Conservation (phyloP, 2,888 invertebrate genomes). For the Melanargia galathea region DNA sequence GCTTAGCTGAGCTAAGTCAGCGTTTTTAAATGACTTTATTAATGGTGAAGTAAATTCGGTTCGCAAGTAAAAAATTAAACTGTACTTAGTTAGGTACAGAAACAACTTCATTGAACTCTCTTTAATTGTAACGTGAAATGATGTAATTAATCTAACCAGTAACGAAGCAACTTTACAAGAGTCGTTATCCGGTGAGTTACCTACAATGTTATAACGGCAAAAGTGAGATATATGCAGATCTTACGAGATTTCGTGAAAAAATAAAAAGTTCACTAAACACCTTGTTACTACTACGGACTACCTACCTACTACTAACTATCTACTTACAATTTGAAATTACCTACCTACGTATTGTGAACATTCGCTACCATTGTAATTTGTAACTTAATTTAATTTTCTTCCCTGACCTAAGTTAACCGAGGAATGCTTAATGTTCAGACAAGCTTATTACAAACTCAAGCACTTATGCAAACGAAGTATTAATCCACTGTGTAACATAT, state of each 20-base stretch:
- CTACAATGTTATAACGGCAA: slow-evolving; percentile 34
- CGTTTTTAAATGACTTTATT: too few species aligned
- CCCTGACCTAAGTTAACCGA: background rate
- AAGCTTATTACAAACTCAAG: too few species aligned
- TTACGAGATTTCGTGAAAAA: slow-evolving; percentile 18
- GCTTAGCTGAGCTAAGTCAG: too few species aligned
- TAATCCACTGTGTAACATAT: too few species aligned
- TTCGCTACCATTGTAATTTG: too few species aligned
- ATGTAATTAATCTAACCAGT: slow-evolving; percentile 16
- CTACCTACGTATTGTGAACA: too few species aligned
- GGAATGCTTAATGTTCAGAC: too few species aligned
- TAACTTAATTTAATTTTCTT: too few species aligned
- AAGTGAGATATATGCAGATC: slow-evolving; percentile 21
- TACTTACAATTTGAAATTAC: background rate
- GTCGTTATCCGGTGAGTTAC: slow-evolving; percentile 32
- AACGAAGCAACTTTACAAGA: slow-evolving; percentile 34
- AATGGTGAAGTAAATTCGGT: background rate
- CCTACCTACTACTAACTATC: too few species aligned
- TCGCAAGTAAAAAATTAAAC: background rate
- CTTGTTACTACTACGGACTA: too few species aligned
- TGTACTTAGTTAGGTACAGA: background rate
- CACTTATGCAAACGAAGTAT: too few species aligned
- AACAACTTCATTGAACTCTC: slow-evolving; percentile 35
- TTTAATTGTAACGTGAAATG: slow-evolving; percentile 31
- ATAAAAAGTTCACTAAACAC: slow-evolving; percentile 2